Evolutionary conservation across 2,888 invertebrate genomes (phyloP).

Genomic region (Hirtodrosophila cameraria): DNA sequence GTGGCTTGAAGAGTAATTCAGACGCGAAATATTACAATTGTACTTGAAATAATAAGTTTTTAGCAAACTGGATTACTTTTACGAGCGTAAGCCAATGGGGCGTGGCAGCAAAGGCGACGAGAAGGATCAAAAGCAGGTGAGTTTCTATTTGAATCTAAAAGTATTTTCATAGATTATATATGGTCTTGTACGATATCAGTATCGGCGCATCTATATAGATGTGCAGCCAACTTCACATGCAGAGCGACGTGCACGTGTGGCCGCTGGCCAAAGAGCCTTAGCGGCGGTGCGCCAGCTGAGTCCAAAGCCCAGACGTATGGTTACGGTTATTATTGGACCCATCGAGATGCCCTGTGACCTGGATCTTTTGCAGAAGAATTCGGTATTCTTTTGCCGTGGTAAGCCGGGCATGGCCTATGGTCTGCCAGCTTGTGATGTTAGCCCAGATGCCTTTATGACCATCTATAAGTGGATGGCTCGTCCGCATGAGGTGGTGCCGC

Average conservation of each 20-base stretch:
- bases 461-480: constrained; percentile 42
- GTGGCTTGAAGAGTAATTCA: no score
- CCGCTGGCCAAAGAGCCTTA: background rate
- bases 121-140: no score
- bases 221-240: background rate
- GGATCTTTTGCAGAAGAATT: constrained; percentile 12
- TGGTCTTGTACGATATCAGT: background rate
- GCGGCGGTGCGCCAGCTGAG: background rate
- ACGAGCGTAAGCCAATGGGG: no score
- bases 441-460: constrained; percentile 5
- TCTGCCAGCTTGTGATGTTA: constrained; percentile 17
- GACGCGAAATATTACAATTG: no score
- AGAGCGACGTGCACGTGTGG: background rate
- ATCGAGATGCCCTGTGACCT: constrained; percentile 33
- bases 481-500: constrained; percentile 19
- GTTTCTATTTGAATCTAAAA: no score
- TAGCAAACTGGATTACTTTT: no score
- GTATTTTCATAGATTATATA: no score
- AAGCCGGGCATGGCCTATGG: constrained; percentile 20
- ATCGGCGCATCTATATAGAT: constrained; percentile 1
- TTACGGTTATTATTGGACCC: constrained; percentile 23
- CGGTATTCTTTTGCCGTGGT: constrained; percentile 14
- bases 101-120: no score
- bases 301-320: constrained; percentile 7
- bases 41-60: no score